Evolutionary conservation across 1,140 invertebrate genomes (phyloP).

Genomic region (Zaprionus ghesquierei): DNA sequence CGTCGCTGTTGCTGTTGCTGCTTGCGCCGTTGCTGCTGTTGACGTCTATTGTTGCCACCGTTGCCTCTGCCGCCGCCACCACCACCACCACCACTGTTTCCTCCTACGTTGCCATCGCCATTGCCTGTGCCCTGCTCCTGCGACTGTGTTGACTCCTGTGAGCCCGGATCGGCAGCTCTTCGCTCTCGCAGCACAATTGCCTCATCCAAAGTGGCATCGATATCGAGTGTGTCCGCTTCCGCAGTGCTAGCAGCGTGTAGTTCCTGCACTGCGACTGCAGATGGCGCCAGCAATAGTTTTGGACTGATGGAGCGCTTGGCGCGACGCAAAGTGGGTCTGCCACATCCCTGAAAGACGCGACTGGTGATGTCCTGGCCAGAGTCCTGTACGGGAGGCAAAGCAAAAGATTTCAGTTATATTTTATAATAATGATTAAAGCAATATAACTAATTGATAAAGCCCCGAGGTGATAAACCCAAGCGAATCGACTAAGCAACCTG

Average conservation of each 20-base stretch:
- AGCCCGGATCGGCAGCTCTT: constrained; percentile 68
- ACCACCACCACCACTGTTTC: constrained; percentile 10
- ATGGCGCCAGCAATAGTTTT: constrained; percentile 46
- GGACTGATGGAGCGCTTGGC: constrained; percentile 75
- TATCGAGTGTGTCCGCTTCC: constrained; percentile 73
- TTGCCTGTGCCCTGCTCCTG: constrained; percentile 51
- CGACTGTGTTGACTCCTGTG: constrained; percentile 55
- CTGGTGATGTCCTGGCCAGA: constrained; percentile 92
- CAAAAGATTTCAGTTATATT: background rate
- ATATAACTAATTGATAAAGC: no score
- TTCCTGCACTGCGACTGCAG: constrained; percentile 45
- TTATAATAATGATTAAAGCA: background rate
- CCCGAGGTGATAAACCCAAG: background rate
- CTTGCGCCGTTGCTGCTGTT: constrained; percentile 58
- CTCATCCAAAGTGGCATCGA: constrained; percentile 74
- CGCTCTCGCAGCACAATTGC: constrained; percentile 72
- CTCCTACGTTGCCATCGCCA: constrained; percentile 15
- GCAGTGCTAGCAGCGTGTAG: constrained; percentile 28
- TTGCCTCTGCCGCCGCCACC: constrained; percentile 8
- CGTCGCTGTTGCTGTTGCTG: constrained; percentile 57
- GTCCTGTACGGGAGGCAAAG: constrained; percentile 88
- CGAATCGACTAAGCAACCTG: constrained; percentile 5
- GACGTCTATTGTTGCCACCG: constrained; percentile 46
- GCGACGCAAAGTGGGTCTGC: constrained; percentile 88
- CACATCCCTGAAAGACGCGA: constrained; percentile 93